Percentiles rank a stretch among this genome's conserved stretches.
phyloP scores from a whole-genome alignment of 2,797 vertebrate species.

The Crenichthys baileyi region DNA sequence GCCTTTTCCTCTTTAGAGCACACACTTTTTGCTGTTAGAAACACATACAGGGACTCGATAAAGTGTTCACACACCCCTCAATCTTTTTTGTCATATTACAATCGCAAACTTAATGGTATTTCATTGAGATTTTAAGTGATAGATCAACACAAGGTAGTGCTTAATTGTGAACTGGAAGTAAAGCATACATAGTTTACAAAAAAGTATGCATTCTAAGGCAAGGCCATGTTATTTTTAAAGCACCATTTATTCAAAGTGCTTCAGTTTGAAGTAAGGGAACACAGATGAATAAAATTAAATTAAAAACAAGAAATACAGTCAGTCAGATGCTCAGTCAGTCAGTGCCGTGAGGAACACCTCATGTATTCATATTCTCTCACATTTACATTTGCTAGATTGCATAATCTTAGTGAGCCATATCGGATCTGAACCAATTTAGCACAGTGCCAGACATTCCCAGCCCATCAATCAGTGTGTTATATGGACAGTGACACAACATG shows the following conservation, averaged over 20 bases:
- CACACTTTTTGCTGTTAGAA: constrained; percentile 31
- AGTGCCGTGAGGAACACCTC: too few relatives aligned
- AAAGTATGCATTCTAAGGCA: neutral
- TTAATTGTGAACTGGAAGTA: neutral
- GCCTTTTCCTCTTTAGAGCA: constrained; percentile 57
- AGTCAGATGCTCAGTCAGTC: neutral
- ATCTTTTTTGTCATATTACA: neutral
- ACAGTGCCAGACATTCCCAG: too few relatives aligned
- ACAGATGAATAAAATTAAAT: constrained; percentile 18
- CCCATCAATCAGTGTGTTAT: too few relatives aligned
- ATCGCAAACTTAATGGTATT: neutral
- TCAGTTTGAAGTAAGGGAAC: neutral
- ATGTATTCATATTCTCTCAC: too few relatives aligned
- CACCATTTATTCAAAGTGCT: neutral
- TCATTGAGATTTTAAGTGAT: too few relatives aligned
- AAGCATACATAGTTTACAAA: neutral
- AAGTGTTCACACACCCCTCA: constrained; percentile 1
- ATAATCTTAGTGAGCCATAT: too few relatives aligned
- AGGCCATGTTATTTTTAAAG: neutral
- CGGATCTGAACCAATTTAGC: too few relatives aligned
- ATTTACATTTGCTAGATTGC: too few relatives aligned
- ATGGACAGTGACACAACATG: too few relatives aligned
- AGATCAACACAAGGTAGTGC: neutral
- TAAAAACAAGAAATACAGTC: neutral
- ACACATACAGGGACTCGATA: constrained; percentile 1